Base-by-base conservation (phyloP, 23 tunicate species). In the Diplosoma virens region DNA sequence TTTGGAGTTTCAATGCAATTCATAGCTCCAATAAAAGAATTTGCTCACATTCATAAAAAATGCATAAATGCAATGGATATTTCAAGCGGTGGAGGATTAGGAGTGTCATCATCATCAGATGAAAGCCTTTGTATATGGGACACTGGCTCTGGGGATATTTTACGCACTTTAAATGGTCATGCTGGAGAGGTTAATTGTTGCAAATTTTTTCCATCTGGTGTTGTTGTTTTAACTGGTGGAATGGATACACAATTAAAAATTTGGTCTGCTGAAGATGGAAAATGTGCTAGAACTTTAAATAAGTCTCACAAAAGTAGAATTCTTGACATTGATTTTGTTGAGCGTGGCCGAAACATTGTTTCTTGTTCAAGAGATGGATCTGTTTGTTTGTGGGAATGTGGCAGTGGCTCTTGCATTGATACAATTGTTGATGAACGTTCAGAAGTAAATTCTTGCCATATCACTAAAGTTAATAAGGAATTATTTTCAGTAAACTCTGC, bases 191-290 rank as follows among this genome's bases (percentile, higher is more conserved):
- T 84, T 11, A 67, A 84, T 18, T 84, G 90, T 31, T 77, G 90
- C 32, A 77, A 67, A 25, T 84, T 84, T 65, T 84, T 76, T 67
- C 90, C 90, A 37, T 84, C 90, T 7, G 90, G 90, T 3, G 1
- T 76, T 47, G 90, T 84, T 30, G 83, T 84, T 1, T 30, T 84
- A n/a, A 67, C 68, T 58, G 90, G 90, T 11, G 90, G 90, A 22
- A 76, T 69, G 78, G 90, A 84, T 30, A 84, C 90, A 14, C 90
- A 84, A 37, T 22, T 84, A 32, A 84, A 84, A 69, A 77, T 84
- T 25, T 84, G 90, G 90, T 84, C 90, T 1, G 83, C 82, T 52
- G 83, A 67, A 63, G 83, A 84, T 58, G 90, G 90, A 0, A 3
- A 73, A 6, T 84, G 90, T 69, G 78, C 90, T 1, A 84, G 90